Evolutionary conservation across 2,113 vertebrate species (phyloP).

Genomic region (Etheostoma cragini): DNA sequence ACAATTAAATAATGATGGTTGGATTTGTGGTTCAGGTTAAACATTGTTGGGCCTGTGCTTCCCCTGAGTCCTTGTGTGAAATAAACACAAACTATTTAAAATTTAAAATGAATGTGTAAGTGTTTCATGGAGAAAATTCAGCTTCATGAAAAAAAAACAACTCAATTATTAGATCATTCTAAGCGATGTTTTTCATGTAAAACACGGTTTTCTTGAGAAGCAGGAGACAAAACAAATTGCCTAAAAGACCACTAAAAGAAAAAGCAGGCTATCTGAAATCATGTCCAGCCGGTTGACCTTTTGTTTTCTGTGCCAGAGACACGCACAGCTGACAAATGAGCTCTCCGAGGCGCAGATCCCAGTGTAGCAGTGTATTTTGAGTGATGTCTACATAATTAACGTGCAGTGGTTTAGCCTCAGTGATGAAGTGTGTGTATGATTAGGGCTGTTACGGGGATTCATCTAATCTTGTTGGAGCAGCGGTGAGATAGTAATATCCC

Average conservation of each 20-base stretch:
- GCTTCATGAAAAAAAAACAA: not conserved
- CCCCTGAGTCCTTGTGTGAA: not conserved
- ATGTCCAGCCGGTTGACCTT: slow-evolving; percentile 77
- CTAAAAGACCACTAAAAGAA: slow-evolving; percentile 41
- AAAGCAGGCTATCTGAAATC: slow-evolving; percentile 70
- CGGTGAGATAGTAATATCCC: slow-evolving; percentile 76
- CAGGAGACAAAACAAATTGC: slow-evolving; percentile 46
- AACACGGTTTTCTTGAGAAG: slow-evolving; percentile 82
- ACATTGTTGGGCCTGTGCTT: slow-evolving; percentile 26
- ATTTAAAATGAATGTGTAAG: not conserved
- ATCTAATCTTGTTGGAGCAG: slow-evolving; percentile 77
- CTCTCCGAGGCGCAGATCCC: slow-evolving; percentile 64
- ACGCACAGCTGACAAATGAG: slow-evolving; percentile 80
- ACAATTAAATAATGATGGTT: not conserved
- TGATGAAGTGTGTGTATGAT: slow-evolving; percentile 85
- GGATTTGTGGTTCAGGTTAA: not conserved
- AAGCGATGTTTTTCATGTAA: not conserved
- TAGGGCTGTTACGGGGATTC: slow-evolving; percentile 83
- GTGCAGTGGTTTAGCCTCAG: slow-evolving; percentile 75
- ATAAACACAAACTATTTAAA: slow-evolving; percentile 1
- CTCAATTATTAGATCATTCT: not conserved
- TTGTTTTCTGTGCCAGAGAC: slow-evolving; percentile 73
- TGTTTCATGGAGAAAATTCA: not conserved
- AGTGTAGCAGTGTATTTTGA: slow-evolving; percentile 73
- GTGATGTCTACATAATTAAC: slow-evolving; percentile 87